phyloP scores from a whole-genome alignment of 2,888 invertebrate genomes.

The Criorhina ranunculi region DNA sequence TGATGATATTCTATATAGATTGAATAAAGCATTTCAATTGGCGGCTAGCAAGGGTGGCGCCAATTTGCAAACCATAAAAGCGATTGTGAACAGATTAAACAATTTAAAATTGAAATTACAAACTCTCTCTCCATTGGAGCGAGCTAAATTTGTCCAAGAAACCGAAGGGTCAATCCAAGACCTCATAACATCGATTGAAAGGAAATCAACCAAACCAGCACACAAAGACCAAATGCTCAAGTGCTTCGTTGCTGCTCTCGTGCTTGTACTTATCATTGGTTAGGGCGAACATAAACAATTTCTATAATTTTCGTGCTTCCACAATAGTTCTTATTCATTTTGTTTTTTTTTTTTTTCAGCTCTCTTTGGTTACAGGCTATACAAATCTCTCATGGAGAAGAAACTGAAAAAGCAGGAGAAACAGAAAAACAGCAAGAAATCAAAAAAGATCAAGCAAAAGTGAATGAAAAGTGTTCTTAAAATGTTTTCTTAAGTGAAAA shows the following conservation, averaged over 20 bases:
- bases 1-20: constrained; percentile 79
- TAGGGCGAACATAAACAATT: constrained; percentile 55
- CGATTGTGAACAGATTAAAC: constrained; percentile 79
- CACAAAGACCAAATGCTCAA: constrained; percentile 79
- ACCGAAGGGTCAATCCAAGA: constrained; percentile 81
- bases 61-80: constrained; percentile 79
- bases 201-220: constrained; percentile 78
- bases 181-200: constrained; percentile 80
- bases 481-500: constrained; percentile 13
- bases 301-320: background rate
- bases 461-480: constrained; percentile 63
- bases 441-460: constrained; percentile 90
- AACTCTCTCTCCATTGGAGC: constrained; percentile 79
- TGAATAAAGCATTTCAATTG: constrained; percentile 79
- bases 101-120: constrained; percentile 79
- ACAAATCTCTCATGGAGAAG: constrained; percentile 91
- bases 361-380: constrained; percentile 94
- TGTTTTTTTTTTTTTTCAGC: constrained; percentile 86
- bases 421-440: constrained; percentile 89
- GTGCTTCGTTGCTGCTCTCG: constrained; percentile 80
- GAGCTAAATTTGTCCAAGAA: constrained; percentile 79
- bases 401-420: constrained; percentile 92
- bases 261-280: constrained; percentile 80
- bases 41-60: constrained; percentile 80
- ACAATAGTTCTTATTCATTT: background rate